Percentiles rank a stretch among this genome's conserved stretches.
Evolutionary conservation across 2,113 vertebrate genomes (phyloP).

Genomic region (Onychostoma macrolepis): DNA sequence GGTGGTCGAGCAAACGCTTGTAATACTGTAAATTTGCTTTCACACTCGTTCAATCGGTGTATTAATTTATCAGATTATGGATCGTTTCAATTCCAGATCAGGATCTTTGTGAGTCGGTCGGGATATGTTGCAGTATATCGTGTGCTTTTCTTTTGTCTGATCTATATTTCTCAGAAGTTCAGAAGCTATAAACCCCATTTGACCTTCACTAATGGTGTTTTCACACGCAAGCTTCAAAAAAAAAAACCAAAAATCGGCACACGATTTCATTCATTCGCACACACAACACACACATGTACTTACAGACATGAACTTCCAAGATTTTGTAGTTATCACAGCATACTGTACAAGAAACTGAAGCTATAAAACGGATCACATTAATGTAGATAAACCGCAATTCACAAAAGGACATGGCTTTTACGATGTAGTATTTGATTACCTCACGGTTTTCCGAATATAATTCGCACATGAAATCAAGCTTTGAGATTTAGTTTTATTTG

Average conservation of each 20-base stretch:
- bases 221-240: neutral
- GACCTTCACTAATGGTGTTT: neutral
- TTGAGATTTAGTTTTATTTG: constrained; percentile 70
- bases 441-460: constrained; percentile 67
- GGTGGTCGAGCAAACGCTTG: constrained; percentile 39
- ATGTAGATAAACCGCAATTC: constrained; percentile 75
- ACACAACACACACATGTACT: neutral
- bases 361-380: constrained; percentile 68
- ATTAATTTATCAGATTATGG: constrained; percentile 55
- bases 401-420: constrained; percentile 73
- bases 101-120: constrained; percentile 43
- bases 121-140: constrained; percentile 47
- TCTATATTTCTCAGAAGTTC: constrained; percentile 56
- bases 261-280: neutral
- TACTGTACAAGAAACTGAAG: constrained; percentile 68
- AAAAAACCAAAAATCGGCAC: neutral
- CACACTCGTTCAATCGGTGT: constrained; percentile 54
- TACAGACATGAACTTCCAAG: neutral
- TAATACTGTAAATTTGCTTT: constrained; percentile 62
- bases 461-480: constrained; percentile 72
- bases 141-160: constrained; percentile 44
- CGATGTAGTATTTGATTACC: constrained; percentile 73
- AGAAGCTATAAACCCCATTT: constrained; percentile 24
- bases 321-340: constrained; percentile 61
- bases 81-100: constrained; percentile 46